A percentile compares a stretch with the other conserved stretches of the same genome.
Evolutionary conservation across 2,888 invertebrate genomes (phyloP).

Genomic region (Blastobasis adustella): DNA sequence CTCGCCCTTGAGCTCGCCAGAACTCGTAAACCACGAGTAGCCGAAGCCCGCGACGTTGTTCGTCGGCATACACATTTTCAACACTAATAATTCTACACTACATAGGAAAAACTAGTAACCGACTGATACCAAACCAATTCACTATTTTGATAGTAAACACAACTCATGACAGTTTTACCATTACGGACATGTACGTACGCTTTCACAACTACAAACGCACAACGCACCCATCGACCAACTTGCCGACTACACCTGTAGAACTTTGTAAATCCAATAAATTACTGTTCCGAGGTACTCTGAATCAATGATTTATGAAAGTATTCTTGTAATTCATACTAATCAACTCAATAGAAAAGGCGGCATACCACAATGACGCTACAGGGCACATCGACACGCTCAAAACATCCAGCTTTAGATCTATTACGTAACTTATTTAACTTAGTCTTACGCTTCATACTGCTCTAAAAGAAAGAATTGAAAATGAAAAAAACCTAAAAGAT

Average conservation of each 20-base stretch:
- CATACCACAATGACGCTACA: constrained; percentile 64
- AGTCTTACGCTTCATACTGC: constrained; percentile 25
- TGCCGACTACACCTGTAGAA: constrained; percentile 38
- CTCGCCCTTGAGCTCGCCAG: constrained; percentile 67
- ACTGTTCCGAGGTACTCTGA: constrained; percentile 19
- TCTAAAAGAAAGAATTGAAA: constrained; percentile 19
- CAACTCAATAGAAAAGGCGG: constrained; percentile 59
- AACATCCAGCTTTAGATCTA: constrained; percentile 28
- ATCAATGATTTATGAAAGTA: constrained; percentile 28
- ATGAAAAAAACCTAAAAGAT: constrained; percentile 21
- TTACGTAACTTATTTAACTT: constrained; percentile 23
- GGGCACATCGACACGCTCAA: constrained; percentile 56
- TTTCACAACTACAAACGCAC: constrained; percentile 69
- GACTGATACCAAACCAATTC: constrained; percentile 45
- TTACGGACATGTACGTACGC: constrained; percentile 66
- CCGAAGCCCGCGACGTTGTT: constrained; percentile 71
- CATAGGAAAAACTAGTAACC: constrained; percentile 44
- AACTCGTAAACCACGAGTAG: constrained; percentile 69
- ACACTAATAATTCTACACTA: constrained; percentile 33
- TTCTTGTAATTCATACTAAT: constrained; percentile 43
- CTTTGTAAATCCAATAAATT: constrained; percentile 27
- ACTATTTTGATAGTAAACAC: constrained; percentile 67
- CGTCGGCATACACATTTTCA: constrained; percentile 73
- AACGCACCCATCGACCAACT: constrained; percentile 58
- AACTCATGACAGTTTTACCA: constrained; percentile 68